Evolutionary conservation across 2,888 invertebrate genomes (phyloP).

Genomic region (Sesia apiformis): DNA sequence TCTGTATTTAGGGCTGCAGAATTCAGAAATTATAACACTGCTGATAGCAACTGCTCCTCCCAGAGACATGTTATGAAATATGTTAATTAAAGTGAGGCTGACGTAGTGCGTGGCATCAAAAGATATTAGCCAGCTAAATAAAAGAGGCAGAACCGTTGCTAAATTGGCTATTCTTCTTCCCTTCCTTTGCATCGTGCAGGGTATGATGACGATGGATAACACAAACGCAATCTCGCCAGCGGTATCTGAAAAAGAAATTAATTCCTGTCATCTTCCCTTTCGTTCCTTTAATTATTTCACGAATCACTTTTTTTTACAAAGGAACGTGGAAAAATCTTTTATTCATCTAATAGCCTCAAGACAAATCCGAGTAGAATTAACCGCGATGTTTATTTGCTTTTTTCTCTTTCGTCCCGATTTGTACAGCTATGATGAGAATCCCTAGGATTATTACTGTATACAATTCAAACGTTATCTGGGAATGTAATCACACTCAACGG

Average conservation of each 20-base stretch:
- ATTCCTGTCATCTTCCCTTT: slow-evolving; percentile 1
- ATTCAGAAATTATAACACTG: slow-evolving; percentile 17
- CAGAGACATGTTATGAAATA: slow-evolving; percentile 14
- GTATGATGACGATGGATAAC: slow-evolving; percentile 18
- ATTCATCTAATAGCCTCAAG: not conserved
- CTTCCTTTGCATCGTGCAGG: slow-evolving; percentile 18
- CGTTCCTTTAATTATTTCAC: slow-evolving; percentile 9
- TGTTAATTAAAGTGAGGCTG: slow-evolving; percentile 11
- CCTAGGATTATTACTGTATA: too few relatives aligned
- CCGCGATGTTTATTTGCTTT: not conserved
- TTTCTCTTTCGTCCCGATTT: not conserved
- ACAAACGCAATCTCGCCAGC: slow-evolving; percentile 18
- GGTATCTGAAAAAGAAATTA: slow-evolving; percentile 14
- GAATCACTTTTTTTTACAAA: not conserved
- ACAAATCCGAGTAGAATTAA: not conserved
- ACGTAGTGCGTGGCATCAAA: slow-evolving; percentile 7
- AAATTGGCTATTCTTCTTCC: slow-evolving; percentile 15
- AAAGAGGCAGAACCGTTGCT: slow-evolving; percentile 12
- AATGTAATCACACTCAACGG: too few relatives aligned
- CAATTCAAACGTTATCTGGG: too few relatives aligned
- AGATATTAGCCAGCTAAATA: slow-evolving; percentile 17
- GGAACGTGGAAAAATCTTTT: not conserved
- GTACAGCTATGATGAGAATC: not conserved
- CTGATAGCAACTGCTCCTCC: slow-evolving; percentile 18
- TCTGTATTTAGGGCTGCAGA: slow-evolving; percentile 14